A percentile compares a stretch with the other conserved stretches of the same genome.
These are phyloP conservation scores for Anarhynchus alexandrinus DNA, from an alignment of 2,113 vertebrate species.

Conservation along the genomic window DNA sequence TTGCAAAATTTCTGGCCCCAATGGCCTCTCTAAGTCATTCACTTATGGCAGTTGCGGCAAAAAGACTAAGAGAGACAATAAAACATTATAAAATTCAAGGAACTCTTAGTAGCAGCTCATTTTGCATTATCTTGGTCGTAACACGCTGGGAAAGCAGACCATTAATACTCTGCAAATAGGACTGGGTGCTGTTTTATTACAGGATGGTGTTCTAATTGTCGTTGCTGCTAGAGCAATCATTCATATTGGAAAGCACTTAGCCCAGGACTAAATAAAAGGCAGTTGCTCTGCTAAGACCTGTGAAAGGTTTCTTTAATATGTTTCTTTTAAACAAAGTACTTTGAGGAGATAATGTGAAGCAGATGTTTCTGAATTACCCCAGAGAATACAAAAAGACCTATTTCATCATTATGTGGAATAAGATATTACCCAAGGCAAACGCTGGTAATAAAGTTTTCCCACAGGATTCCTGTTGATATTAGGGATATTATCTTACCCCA, in stretches of 20 bases:
- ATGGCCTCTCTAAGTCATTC: not conserved
- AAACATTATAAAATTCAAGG: not conserved
- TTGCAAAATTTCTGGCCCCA: not conserved
- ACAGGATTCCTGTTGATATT: constrained; percentile 31
- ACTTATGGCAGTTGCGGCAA: not conserved
- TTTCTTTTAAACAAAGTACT: constrained; percentile 41
- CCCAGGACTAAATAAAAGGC: not conserved
- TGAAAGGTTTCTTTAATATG: constrained; percentile 30
- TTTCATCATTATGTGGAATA: constrained; percentile 22
- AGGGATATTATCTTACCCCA: constrained; percentile 26
- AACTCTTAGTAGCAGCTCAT: not conserved
- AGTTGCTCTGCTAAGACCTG: not conserved
- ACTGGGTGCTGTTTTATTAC: constrained; percentile 54
- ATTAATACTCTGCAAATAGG: constrained; percentile 42
- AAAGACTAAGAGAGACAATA: not conserved
- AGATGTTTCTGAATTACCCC: constrained; percentile 40
- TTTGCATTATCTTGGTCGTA: constrained; percentile 12
- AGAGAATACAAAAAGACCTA: constrained; percentile 27
- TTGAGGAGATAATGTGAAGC: constrained; percentile 26
- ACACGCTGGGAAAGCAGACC: constrained; percentile 1
- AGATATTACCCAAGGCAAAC: constrained; percentile 34
- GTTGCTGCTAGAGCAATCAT: constrained; percentile 19
- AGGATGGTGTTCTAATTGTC: constrained; percentile 48
- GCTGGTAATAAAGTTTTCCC: constrained; percentile 10
- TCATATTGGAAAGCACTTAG: constrained; percentile 31